These are phyloP conservation scores for Crocodylus rhombifer DNA, from an alignment of 2,797 vertebrate genomes.

Conservation along the genomic window DNA sequence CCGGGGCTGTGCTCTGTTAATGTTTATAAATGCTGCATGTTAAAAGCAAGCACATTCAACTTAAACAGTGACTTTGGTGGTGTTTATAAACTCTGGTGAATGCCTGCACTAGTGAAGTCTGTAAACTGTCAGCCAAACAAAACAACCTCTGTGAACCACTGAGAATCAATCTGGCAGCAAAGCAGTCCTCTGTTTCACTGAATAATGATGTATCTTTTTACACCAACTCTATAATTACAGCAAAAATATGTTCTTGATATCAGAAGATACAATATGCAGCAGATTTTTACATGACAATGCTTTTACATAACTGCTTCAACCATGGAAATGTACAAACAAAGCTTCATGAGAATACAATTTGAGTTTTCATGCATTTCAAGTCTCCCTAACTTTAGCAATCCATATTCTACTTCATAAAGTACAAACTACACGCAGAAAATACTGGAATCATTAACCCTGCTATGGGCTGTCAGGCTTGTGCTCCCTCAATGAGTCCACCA, in stretches of 20 bases:
- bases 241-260: background rate
- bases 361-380: background rate
- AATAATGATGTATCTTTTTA: background rate
- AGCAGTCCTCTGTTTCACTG: background rate
- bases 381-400: background rate
- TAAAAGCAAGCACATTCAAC: background rate
- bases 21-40: background rate
- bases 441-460: background rate
- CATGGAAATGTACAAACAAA: background rate
- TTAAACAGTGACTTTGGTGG: background rate
- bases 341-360: background rate
- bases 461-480: background rate
- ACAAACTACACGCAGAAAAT: background rate
- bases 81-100: background rate
- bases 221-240: background rate
- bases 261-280: background rate
- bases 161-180: background rate
- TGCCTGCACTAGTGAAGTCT: background rate
- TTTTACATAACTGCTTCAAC: background rate
- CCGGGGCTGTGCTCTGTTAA: too few relatives aligned
- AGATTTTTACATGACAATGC: background rate
- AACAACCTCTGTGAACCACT: too few relatives aligned
- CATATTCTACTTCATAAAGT: background rate
- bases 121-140: background rate
- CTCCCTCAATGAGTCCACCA: background rate